Conservation (phyloP, 2,888 invertebrate species). For the Oxycera nigricornis region DNA sequence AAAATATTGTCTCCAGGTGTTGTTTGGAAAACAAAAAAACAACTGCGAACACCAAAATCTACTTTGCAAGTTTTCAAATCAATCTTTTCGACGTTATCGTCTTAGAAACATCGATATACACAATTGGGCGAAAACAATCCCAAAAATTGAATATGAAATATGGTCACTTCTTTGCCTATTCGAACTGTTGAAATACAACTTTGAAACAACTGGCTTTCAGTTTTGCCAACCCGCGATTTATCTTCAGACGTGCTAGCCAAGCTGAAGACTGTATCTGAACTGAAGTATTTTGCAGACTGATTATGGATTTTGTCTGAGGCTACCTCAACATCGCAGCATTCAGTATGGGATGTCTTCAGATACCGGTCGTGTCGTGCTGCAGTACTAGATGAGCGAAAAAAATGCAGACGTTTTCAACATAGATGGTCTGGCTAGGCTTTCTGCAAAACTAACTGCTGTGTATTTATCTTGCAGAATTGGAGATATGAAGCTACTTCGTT, state of each 20-base stretch:
- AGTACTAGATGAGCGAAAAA: constrained; percentile 11
- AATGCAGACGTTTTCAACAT: constrained; percentile 3
- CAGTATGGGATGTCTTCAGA: constrained; percentile 18
- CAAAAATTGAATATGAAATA: too few species aligned
- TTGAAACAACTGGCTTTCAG: background rate
- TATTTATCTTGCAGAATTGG: background rate
- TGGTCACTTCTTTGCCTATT: background rate
- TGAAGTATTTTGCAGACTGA: constrained; percentile 45
- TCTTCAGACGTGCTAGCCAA: constrained; percentile 32
- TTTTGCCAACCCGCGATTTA: constrained; percentile 16
- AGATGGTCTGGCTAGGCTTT: constrained; percentile 6
- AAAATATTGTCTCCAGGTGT: constrained; percentile 21
- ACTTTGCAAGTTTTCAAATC: too few species aligned
- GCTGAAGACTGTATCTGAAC: constrained; percentile 43
- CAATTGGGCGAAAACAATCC: background rate
- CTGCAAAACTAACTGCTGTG: constrained; percentile 21
- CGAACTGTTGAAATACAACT: background rate
- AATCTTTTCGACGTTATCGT: too few species aligned
- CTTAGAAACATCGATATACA: background rate
- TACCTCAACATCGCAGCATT: constrained; percentile 16
- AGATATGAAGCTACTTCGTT: too few species aligned
- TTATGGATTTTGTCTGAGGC: constrained; percentile 42
- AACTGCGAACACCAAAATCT: too few species aligned
- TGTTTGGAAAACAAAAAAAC: background rate
- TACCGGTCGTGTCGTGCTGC: background rate